phyloP scores from a whole-genome alignment of 1,140 invertebrate genomes.

The Kradibia gibbosae region DNA sequence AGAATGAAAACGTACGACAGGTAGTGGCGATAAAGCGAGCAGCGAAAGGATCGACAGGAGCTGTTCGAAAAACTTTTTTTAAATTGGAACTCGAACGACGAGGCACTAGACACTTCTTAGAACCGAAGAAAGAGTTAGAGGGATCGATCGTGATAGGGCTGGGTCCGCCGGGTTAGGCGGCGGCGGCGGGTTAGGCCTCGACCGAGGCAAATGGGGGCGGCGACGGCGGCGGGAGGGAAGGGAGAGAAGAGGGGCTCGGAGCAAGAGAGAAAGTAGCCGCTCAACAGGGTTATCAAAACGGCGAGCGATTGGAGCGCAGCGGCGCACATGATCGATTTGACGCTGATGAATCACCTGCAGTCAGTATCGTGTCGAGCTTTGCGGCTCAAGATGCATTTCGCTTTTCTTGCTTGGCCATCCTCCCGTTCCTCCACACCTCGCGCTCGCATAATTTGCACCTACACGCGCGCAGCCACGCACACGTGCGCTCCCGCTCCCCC shows the following conservation, averaged over 20 bases:
- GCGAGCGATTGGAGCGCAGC: background rate
- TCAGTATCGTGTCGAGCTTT: background rate
- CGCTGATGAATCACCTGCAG: constrained; percentile 43
- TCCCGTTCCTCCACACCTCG: no score
- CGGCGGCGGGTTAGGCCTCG: no score
- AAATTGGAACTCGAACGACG: constrained; percentile 13
- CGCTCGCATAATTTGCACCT: no score
- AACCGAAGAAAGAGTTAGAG: background rate
- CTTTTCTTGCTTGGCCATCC: no score
- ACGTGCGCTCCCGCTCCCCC: no score
- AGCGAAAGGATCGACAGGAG: constrained; percentile 25
- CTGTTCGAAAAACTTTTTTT: constrained; percentile 2
- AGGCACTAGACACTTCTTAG: background rate
- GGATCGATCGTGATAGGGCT: no score
- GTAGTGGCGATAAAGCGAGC: constrained; percentile 6
- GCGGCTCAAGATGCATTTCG: constrained; percentile 19
- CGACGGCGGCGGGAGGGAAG: no score
- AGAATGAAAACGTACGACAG: background rate
- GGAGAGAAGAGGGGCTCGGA: constrained; percentile 17
- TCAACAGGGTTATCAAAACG: constrained; percentile 39
- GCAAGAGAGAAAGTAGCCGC: background rate
- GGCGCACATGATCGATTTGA: constrained; percentile 40
- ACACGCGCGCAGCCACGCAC: no score
- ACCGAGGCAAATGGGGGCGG: no score
- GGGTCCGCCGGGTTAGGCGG: no score